phyloP scores from a whole-genome alignment of 2,797 vertebrate species.

The Trichosurus vulpecula region DNA sequence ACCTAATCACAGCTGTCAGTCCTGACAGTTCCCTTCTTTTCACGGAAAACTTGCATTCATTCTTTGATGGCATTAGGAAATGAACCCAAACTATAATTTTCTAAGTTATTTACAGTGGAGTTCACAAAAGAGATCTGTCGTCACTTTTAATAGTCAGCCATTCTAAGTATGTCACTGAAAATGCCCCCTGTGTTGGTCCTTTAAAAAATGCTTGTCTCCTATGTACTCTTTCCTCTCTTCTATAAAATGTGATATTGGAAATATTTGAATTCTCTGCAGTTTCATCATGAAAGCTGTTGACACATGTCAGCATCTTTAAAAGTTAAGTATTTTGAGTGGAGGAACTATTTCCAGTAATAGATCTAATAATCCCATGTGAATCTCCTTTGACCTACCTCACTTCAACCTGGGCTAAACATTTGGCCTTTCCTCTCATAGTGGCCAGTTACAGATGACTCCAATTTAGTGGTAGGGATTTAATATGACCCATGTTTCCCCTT shows the following conservation, averaged over 20 bases:
- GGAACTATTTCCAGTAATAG: conserved; percentile 19
- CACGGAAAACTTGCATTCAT: conserved; percentile 50
- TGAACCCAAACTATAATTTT: conserved; percentile 52
- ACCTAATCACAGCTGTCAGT: conserved; percentile 57
- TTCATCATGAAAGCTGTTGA: conserved; percentile 52
- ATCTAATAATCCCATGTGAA: conserved; percentile 14
- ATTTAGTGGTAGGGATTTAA: conserved; percentile 53
- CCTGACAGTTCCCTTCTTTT: conserved; percentile 54
- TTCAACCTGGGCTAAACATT: conserved; percentile 39
- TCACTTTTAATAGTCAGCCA: conserved; percentile 40
- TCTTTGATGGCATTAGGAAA: conserved; percentile 56
- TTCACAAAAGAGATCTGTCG: conserved; percentile 39
- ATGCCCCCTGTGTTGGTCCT: neutral
- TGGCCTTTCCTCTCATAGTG: neutral
- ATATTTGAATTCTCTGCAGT: conserved; percentile 41
- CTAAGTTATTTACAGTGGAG: conserved; percentile 50
- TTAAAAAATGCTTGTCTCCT: conserved; percentile 18
- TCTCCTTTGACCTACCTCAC: conserved; percentile 32
- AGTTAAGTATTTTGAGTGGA: conserved; percentile 20
- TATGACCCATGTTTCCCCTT: conserved; percentile 52
- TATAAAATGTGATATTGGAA: conserved; percentile 37
- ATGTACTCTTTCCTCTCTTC: conserved; percentile 15
- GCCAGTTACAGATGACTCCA: conserved; percentile 7
- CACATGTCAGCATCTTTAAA: conserved; percentile 38
- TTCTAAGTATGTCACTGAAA: conserved; percentile 62